Evolutionary conservation across 2,888 invertebrate species (phyloP).

Genomic region (Catonia carolina): DNA sequence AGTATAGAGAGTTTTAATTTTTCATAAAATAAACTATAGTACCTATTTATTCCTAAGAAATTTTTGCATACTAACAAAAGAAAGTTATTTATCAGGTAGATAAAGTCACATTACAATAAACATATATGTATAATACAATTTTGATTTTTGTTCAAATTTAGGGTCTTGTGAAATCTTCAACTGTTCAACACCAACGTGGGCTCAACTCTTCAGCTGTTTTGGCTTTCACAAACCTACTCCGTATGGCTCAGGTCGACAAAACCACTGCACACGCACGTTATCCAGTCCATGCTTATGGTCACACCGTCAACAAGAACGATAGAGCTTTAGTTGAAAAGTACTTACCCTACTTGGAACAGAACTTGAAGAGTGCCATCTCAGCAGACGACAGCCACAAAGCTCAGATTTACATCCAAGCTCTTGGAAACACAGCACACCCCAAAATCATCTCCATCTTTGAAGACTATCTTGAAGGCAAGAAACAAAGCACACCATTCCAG

Average conservation of each 20-base stretch:
- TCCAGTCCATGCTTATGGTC: conserved; percentile 59
- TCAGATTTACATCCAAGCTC: conserved; percentile 55
- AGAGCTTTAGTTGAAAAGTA: conserved; percentile 49
- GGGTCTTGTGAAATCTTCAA: conserved; percentile 48
- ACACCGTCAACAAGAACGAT: conserved; percentile 49
- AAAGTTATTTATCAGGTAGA: too few relatives aligned
- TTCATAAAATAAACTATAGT: too few relatives aligned
- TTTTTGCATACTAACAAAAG: too few relatives aligned
- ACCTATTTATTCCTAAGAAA: too few relatives aligned
- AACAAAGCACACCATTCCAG: conserved; percentile 52
- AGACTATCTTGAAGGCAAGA: conserved; percentile 59
- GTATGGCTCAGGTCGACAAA: conserved; percentile 54
- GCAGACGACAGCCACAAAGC: conserved; percentile 50
- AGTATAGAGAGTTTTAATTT: too few relatives aligned
- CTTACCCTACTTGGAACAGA: conserved; percentile 52
- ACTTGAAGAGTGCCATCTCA: conserved; percentile 50
- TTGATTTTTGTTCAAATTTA: too few relatives aligned
- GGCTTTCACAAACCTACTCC: conserved; percentile 53
- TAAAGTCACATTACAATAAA: too few relatives aligned
- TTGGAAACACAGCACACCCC: conserved; percentile 59
- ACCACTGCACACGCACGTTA: conserved; percentile 52
- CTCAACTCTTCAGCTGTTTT: conserved; percentile 55
- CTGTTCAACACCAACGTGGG: conserved; percentile 47
- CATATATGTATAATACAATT: too few relatives aligned
- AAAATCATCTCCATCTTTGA: conserved; percentile 54